Base-by-base conservation (phyloP, 2,797 vertebrate genomes). In the Hapalemur alaotrensis region DNA sequence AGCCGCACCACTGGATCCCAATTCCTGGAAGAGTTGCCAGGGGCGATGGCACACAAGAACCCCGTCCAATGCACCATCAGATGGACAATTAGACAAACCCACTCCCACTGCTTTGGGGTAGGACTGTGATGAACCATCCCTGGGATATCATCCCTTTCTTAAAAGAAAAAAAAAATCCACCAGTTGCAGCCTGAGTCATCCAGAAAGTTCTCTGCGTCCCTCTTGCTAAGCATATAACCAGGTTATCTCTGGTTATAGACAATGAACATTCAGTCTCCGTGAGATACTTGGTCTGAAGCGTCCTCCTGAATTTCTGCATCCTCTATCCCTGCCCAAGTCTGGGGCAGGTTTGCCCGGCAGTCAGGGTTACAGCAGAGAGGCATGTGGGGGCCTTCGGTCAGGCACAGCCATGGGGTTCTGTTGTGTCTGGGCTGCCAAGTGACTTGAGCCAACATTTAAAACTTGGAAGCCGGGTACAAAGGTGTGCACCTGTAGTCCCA, bases 361-460 rank as follows among this genome's bases (percentile, higher is more conserved):
- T 59, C 23, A 28, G 63, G 57, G 38, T 32, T 1, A 14, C 18
- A 0, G 9, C 13, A 30, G 12, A 73, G 20, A 2, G 8, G 28
- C 15, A 13, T 4, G 0, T 1, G 20, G 22, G 57, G 41, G 32
- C n/a, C n/a, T 28, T 17, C 0, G 1, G 52, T 15, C 32, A 0
- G 14, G 7, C 6, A 38, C 38, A 9, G 22, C 38, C 0, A 0
- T 12, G n/a, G 38, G 15, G 4, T 30, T 81, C 48, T 9, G 2
- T 6, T 52, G 38, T 43, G 11, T 83, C 28, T 52, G 41, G 43
- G 35, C 23, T 28, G 35, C 48, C 23, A 9, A 57, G 18, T 25
- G 54, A 4, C 41, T 67, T 90, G 35, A 70, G n/a, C 12, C 61
- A 30, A 17, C 14, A 65, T 82, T 41, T 41, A 70, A 70, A 41